Percentiles rank a stretch among this genome's conserved stretches.
Conservation (phyloP, 2,888 invertebrate genomes). For the Agrotis ipsilon region DNA sequence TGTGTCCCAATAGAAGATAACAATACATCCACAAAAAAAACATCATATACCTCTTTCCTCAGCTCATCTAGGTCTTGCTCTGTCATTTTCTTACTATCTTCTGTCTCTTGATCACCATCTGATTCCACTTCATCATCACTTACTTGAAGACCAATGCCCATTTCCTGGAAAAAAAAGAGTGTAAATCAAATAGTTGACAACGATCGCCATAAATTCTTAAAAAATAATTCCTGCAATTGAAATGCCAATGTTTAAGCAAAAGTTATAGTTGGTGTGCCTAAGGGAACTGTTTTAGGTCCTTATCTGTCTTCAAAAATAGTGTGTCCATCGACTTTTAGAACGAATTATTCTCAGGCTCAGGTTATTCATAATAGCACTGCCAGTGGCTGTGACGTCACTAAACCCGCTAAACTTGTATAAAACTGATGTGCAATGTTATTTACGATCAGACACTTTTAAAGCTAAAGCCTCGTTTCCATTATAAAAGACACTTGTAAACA, state of each 20-base stretch:
- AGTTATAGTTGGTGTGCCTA: background rate
- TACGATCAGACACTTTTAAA: too few relatives aligned
- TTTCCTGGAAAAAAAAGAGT: constrained; percentile 75
- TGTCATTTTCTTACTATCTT: constrained; percentile 76
- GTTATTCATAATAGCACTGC: too few relatives aligned
- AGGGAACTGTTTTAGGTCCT: background rate
- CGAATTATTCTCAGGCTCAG: too few relatives aligned
- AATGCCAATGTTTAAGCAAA: too few relatives aligned
- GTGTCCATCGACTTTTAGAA: background rate
- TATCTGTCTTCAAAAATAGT: background rate
- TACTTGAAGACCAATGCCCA: constrained; percentile 83
- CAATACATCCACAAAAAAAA: too few relatives aligned
- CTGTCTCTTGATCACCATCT: constrained; percentile 75
- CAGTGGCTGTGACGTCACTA: too few relatives aligned
- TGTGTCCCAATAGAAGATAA: background rate
- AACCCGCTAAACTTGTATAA: too few relatives aligned
- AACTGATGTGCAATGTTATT: too few relatives aligned
- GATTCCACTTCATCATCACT: constrained; percentile 80
- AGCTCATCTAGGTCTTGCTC: constrained; percentile 85
- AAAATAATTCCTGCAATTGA: background rate
- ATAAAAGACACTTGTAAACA: too few relatives aligned
- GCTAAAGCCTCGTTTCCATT: too few relatives aligned
- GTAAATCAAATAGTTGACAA: background rate
- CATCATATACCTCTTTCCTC: constrained; percentile 77
- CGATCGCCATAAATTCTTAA: background rate